These are phyloP conservation scores for Nibea albiflora DNA, from an alignment of 2,113 vertebrate species.

Conservation along the genomic window DNA sequence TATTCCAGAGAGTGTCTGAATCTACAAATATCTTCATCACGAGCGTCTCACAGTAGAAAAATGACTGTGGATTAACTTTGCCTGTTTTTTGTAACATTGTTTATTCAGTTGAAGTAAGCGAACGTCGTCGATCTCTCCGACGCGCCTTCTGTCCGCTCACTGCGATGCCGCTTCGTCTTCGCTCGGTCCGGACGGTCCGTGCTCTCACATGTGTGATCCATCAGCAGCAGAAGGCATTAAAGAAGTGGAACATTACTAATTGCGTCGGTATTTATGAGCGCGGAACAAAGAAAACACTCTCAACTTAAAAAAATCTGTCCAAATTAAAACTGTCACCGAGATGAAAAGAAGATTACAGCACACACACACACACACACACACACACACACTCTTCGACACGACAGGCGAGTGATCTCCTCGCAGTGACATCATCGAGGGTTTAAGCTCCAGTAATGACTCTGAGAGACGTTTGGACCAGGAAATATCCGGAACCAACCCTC, in stretches of 20 bases:
- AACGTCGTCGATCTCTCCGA: too few species aligned
- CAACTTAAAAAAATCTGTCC: constrained; percentile 15
- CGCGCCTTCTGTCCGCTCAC: too few species aligned
- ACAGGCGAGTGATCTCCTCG: background rate
- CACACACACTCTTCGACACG: background rate
- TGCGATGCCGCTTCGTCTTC: background rate
- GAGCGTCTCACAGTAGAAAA: too few species aligned
- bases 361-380: constrained; percentile 23
- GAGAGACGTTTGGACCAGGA: constrained; percentile 4
- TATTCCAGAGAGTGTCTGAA: too few species aligned
- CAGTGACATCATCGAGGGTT: constrained; percentile 44
- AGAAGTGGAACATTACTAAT: constrained; percentile 54
- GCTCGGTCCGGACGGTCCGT: background rate
- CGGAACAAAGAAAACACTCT: constrained; percentile 25
- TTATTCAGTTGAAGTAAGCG: too few species aligned
- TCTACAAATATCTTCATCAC: too few species aligned
- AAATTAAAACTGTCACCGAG: constrained; percentile 33
- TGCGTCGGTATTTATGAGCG: constrained; percentile 44
- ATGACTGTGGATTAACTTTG: too few species aligned
- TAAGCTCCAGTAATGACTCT: constrained; percentile 11
- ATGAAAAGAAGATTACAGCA: constrained; percentile 20
- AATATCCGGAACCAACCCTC: background rate
- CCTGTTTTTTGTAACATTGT: too few species aligned
- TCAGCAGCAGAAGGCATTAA: constrained; percentile 39
- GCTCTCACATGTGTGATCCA: constrained; percentile 52